Evolutionary conservation across 2,113 vertebrate genomes (phyloP), one percentile per base, ranked within the genome.

Genomic region (Sphyrna mokarran): DNA sequence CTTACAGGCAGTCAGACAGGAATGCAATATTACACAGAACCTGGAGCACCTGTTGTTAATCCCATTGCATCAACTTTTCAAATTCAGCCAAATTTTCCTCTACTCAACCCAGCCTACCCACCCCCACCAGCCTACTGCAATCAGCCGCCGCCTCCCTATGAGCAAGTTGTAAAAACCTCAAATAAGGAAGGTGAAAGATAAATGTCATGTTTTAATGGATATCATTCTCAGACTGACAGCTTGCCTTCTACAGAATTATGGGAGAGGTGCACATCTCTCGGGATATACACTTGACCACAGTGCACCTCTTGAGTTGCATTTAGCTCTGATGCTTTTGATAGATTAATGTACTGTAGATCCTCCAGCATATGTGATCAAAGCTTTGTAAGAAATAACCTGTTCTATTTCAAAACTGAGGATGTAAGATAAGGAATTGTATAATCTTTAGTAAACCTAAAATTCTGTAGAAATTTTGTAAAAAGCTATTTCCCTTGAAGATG

Each of bases 101-200:
- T 98, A 80, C 97, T 98, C 96, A 98, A 98, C 97, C 97, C 97
- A 0, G 96, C 98, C 95, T 99, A 98, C 61, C 98, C 99, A 0
- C 99, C 98, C 0, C 99, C 99, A 2, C 99, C 99, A 0, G 99
- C 99, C 94, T 99, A 99, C 97, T 99, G 98, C 98, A 99, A 98
- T 97, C 98, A 99, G 0, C 99, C 99, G 0, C 99, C 99, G 0
- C 99, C 99, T 0, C 97, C 99, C 0, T 99, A 99, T 0, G 99
- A 99, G 96, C 99, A 99, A 97, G 98, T 99, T 96, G 98, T 99
- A 96, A 98, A 98, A 96, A 98, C 97, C 96, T 97, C 97, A 58
- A 97, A 98, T 96, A 99, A 99, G 96, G 68, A 95, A 48, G 68
- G 68, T 7, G 94, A 95, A 43, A 95, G 43, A 70, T 95, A 95